Base-by-base conservation (phyloP, 2,888 invertebrate species). In the Caenorhabditis sp. region DNA sequence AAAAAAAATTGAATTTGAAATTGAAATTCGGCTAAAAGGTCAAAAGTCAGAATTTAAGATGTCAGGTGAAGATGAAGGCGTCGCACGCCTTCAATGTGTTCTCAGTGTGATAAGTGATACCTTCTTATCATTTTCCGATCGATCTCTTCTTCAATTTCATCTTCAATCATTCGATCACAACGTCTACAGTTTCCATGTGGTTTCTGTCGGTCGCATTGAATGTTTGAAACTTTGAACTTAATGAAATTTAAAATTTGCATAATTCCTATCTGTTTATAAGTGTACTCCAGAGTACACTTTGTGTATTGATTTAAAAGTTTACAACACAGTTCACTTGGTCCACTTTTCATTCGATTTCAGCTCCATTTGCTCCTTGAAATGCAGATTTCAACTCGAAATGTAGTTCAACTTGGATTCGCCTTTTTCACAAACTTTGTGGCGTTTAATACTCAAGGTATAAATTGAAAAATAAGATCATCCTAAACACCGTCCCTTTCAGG, bases 401-500 rank as follows among this genome's bases (percentile, higher is more conserved):
- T 98, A 90, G 93, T 97, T 89, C 93, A 96, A 87, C 94, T 98
- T 89, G 97, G 97, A 89, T 94, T 96, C 90, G 95, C 96, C 64
- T 98, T 98, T 93, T 97, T 98, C 96, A 95, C 97, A 91, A 95
- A 98, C 86, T 98, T 98, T 93, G 97, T 97, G 80, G 97, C 98
- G 55, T 98, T 98, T 93, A 97, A 98, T 94, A 98, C 98, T 58
- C 96, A 96, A 95, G 96, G 86, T 86, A 4, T 20, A n/a, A n/a
- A 2, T 44, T 24, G 15, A 40, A 24, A 22, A 18, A 8, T 22
- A 35, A 15, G 15, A 44, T 61, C 11, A 44, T 22, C 4, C 9
- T 9, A 28, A 44, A 11, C 40, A 8, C 22, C 9, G 40, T 8
- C n/a, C 18, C 22, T 62, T 77, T 61, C 44, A 85, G 83, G 88